Evolutionary conservation across 1,140 invertebrate genomes (phyloP).

Genomic region (Macrostomum lignano): DNA sequence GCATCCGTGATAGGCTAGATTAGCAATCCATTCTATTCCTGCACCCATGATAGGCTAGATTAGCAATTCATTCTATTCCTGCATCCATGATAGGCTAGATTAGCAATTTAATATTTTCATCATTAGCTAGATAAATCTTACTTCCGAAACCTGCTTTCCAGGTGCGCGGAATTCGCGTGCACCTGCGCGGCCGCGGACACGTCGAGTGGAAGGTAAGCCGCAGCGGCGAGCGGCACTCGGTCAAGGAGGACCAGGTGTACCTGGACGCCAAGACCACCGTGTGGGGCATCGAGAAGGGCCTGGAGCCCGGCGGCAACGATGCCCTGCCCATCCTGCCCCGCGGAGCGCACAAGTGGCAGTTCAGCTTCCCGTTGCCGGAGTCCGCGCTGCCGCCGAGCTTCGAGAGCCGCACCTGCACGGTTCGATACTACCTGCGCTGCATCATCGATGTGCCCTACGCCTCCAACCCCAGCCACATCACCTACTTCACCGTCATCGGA

Average conservation of each 20-base stretch:
- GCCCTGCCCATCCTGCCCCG: conserved; percentile 44
- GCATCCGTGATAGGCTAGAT: no score
- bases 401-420: conserved; percentile 45
- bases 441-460: conserved; percentile 52
- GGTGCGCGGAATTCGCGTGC: conserved; percentile 44
- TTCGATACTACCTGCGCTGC: conserved; percentile 48
- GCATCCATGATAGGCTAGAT: no score
- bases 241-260: conserved; percentile 53
- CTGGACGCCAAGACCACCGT: conserved; percentile 44
- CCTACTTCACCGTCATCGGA: conserved; percentile 54
- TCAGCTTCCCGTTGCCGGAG: conserved; percentile 47
- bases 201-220: conserved; percentile 52
- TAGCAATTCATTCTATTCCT: no score
- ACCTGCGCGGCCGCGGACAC: conserved; percentile 45
- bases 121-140: conserved; percentile 1
- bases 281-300: conserved; percentile 43
- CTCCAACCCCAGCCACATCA: conserved; percentile 51
- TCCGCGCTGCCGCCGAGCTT: conserved; percentile 47
- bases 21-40: no score
- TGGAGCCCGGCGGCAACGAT: conserved; percentile 30
- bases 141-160: conserved; percentile 15
- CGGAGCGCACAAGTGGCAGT: conserved; percentile 44
- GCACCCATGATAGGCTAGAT: no score
- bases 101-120: no score
- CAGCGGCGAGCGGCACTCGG: conserved; percentile 41